Evolutionary conservation across 2,888 invertebrate species (phyloP).

Genomic region (Temnothorax ravouxi): DNA sequence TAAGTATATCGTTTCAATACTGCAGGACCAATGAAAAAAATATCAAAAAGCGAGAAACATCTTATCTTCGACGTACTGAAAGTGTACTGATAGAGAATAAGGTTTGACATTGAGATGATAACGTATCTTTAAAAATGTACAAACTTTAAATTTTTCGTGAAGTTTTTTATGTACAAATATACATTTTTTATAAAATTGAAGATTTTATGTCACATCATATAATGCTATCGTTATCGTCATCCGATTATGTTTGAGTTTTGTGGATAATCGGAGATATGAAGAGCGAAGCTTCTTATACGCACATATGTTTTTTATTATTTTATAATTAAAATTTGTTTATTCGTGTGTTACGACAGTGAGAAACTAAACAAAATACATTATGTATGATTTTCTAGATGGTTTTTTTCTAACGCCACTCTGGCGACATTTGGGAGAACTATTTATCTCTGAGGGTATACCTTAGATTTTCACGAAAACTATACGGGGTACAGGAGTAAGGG

Average conservation of each 20-base stretch:
- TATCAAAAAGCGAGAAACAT: neutral
- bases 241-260: neutral
- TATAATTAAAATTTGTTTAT: neutral
- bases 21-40: neutral
- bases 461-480: slow-evolving; percentile 71
- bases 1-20: neutral
- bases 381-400: too few species aligned
- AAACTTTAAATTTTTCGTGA: neutral
- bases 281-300: neutral
- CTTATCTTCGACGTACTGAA: neutral
- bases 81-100: neutral
- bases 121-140: neutral
- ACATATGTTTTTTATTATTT: neutral
- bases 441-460: slow-evolving; percentile 83
- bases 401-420: slow-evolving; percentile 74
- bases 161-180: neutral
- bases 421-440: slow-evolving; percentile 83
- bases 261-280: neutral
- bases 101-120: neutral
- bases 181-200: neutral
- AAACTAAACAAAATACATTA: neutral
- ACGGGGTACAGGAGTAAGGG: slow-evolving; percentile 80
- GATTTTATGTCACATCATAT: neutral
- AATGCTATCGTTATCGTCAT: neutral
- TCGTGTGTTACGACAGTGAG: neutral